These are phyloP conservation scores for Apodemus speciosus DNA, from an alignment of 2,113 vertebrate genomes.

Conservation along the genomic window DNA sequence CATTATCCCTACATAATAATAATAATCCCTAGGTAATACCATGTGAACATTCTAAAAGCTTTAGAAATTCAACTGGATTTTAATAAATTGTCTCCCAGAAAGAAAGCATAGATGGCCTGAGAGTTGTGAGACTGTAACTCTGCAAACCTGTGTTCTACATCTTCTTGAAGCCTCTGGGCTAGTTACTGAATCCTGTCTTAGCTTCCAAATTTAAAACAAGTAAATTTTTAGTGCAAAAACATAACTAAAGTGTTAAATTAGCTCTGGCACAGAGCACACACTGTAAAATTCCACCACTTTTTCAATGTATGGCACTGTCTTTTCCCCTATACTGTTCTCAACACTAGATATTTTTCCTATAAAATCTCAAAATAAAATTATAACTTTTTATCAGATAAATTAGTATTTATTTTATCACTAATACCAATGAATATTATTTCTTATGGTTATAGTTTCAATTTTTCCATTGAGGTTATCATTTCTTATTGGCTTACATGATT, in stretches of 20 bases:
- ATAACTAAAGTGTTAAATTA: neutral
- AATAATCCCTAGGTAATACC: neutral
- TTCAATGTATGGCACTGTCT: neutral
- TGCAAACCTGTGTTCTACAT: neutral
- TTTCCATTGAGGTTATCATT: neutral
- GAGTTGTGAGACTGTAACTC: neutral
- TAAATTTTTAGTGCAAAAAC: constrained; percentile 37
- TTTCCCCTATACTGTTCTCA: constrained; percentile 6
- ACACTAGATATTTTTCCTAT: neutral
- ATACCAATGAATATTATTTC: constrained; percentile 2
- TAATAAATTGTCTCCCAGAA: constrained; percentile 19
- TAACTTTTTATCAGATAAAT: neutral
- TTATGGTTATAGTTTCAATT: constrained; percentile 31
- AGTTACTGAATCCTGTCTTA: neutral
- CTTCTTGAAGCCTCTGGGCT: neutral
- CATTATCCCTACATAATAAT: constrained; percentile 10
- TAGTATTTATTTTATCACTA: constrained; percentile 38
- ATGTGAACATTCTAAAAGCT: constrained; percentile 2
- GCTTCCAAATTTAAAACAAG: neutral
- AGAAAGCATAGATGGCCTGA: neutral
- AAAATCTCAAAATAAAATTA: neutral
- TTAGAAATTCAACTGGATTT: constrained; percentile 5
- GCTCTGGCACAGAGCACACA: neutral
- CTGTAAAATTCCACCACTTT: constrained; percentile 36
- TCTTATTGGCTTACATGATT: neutral